A percentile compares a stretch with the other conserved stretches of the same genome.
Conservation (phyloP, 2,888 invertebrate species). For the Cotesia congregata region DNA sequence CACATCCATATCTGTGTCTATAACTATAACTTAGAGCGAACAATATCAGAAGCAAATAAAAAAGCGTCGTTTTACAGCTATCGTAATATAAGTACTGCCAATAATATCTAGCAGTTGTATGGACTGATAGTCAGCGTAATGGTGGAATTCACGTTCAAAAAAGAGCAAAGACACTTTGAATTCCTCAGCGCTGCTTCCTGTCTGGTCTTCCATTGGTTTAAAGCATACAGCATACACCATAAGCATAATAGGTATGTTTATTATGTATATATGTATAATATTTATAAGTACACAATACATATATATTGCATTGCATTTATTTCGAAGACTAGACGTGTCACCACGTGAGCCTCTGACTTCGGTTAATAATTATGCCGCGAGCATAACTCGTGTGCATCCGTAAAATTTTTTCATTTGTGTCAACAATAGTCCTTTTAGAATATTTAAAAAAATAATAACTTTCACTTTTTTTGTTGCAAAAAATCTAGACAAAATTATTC, state of each 20-base stretch:
- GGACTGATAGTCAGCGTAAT: neutral
- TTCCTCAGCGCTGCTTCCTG: constrained; percentile 30
- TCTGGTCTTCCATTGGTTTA: constrained; percentile 12
- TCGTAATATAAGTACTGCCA: neutral
- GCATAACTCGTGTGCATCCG: constrained; percentile 15
- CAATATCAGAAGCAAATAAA: constrained; percentile 8
- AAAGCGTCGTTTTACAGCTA: neutral
- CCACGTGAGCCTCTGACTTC: constrained; percentile 6
- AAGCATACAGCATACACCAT: constrained; percentile 13
- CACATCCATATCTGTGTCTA: neutral
- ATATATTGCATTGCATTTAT: constrained; percentile 27
- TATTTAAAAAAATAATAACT: neutral
- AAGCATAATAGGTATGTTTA: constrained; percentile 24
- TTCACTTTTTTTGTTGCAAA: neutral
- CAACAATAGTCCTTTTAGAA: neutral
- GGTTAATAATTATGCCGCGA: constrained; percentile 25
- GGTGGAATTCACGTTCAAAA: constrained; percentile 4
- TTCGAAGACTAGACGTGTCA: constrained; percentile 30
- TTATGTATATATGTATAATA: constrained; percentile 13
- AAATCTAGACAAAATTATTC: too few relatives aligned
- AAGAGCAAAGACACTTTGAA: constrained; percentile 12
- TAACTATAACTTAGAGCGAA: neutral
- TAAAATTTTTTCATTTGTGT: neutral
- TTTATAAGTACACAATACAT: neutral
- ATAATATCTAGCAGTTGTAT: constrained; percentile 7